phyloP scores from a whole-genome alignment of 64 coral and sea anemone species.

The Dendrophyllia cribrosa region DNA sequence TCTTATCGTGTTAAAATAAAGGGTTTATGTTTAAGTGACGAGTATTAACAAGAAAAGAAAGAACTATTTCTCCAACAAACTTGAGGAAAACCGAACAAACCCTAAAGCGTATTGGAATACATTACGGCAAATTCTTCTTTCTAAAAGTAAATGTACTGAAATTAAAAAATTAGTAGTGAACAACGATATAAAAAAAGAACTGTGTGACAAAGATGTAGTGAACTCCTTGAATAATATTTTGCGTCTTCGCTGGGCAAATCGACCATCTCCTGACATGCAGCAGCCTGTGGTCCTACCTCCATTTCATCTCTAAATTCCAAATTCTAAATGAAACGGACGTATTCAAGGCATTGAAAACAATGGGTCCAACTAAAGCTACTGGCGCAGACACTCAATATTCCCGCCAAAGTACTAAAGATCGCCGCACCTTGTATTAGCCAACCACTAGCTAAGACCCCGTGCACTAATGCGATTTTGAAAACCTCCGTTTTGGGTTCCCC shows the following conservation, averaged over 20 bases:
- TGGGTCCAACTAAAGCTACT: neutral
- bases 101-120: conserved; percentile 50
- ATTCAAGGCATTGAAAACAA: conserved; percentile 17
- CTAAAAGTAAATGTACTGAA: conserved; percentile 24
- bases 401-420: neutral
- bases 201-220: conserved; percentile 16
- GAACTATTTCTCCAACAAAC: conserved; percentile 39
- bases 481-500: too few relatives aligned
- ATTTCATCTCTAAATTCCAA: neutral
- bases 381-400: conserved; percentile 17
- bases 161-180: conserved; percentile 52
- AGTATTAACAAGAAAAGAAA: conserved; percentile 19
- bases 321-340: conserved; percentile 23
- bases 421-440: conserved; percentile 12
- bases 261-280: neutral
- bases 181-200: neutral
- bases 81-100: conserved; percentile 47
- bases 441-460: too few relatives aligned
- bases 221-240: conserved; percentile 15
- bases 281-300: neutral
- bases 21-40: too few relatives aligned
- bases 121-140: conserved; percentile 42
- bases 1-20: too few relatives aligned
- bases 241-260: conserved; percentile 29
- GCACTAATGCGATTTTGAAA: too few relatives aligned